Conservation (phyloP, 2,888 invertebrate genomes). For the Opisthograptis luteolata region DNA sequence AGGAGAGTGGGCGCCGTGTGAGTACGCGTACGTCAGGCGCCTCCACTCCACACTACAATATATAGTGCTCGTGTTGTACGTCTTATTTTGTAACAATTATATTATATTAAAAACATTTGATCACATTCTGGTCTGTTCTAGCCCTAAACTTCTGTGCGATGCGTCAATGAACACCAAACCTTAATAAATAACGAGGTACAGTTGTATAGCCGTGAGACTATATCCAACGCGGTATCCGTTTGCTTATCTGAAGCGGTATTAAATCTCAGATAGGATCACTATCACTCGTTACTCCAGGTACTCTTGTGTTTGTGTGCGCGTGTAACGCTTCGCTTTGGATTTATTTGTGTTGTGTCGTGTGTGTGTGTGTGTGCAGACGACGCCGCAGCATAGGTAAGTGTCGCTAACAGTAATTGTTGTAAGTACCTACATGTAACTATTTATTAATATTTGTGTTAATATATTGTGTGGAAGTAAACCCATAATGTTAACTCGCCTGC, state of each 20-base stretch:
- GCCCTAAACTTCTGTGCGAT: slow-evolving; percentile 1
- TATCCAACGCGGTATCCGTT: neutral
- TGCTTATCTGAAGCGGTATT: neutral
- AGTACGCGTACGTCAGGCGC: too few relatives aligned
- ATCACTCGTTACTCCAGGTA: neutral
- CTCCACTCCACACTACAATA: neutral
- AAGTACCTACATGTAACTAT: slow-evolving; percentile 23
- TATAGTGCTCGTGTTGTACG: slow-evolving; percentile 31
- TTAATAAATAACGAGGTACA: too few relatives aligned
- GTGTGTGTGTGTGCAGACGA: slow-evolving; percentile 19
- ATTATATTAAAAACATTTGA: slow-evolving; percentile 38
- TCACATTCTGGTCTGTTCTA: slow-evolving; percentile 27
- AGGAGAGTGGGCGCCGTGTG: slow-evolving; percentile 18
- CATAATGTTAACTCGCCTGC: too few relatives aligned
- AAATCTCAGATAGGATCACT: neutral
- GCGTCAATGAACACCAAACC: too few relatives aligned
- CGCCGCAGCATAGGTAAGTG: slow-evolving; percentile 40
- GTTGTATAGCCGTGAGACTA: too few relatives aligned
- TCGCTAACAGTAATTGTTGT: slow-evolving; percentile 31
- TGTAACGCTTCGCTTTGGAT: slow-evolving; percentile 47
- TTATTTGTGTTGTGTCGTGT: slow-evolving; percentile 32
- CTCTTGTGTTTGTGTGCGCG: slow-evolving; percentile 28
- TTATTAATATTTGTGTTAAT: too few relatives aligned
- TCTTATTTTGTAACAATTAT: slow-evolving; percentile 41
- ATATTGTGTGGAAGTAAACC: too few relatives aligned